phyloP scores from a whole-genome alignment of 53 echinoderm and acorn worm species.

The Mesocentrotus franciscanus region DNA sequence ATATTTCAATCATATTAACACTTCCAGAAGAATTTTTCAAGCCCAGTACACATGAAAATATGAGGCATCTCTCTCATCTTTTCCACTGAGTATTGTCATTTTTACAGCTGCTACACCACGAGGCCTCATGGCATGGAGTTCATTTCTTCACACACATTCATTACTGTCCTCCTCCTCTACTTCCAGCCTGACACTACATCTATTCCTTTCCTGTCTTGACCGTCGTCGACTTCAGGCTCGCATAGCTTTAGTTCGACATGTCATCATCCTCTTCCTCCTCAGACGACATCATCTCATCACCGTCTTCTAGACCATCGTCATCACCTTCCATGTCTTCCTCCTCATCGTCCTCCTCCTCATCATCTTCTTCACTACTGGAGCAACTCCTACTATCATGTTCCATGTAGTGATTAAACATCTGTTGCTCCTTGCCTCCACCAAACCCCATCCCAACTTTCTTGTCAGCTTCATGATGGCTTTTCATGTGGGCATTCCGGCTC shows the following conservation, averaged over 20 bases:
- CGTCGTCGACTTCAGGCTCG: neutral
- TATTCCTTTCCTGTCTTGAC: neutral
- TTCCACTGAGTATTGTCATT: neutral
- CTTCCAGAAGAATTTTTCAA: neutral
- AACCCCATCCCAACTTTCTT: constrained; percentile 32
- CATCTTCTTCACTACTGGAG: constrained; percentile 63
- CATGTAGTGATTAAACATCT: constrained; percentile 67
- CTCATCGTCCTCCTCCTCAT: constrained; percentile 73
- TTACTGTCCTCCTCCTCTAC: neutral
- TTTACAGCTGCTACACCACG: constrained; percentile 13
- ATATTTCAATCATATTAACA: neutral
- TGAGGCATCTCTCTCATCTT: neutral
- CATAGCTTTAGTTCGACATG: constrained; percentile 63
- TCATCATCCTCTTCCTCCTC: constrained; percentile 62
- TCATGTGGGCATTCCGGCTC: constrained; percentile 98
- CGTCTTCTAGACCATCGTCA: constrained; percentile 39
- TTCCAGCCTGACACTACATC: neutral
- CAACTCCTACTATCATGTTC: constrained; percentile 43
- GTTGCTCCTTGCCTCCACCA: constrained; percentile 47
- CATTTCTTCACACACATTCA: constrained; percentile 50
- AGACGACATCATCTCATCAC: constrained; percentile 44
- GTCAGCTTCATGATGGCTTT: constrained; percentile 79
- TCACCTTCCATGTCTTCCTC: constrained; percentile 68
- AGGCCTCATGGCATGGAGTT: neutral
- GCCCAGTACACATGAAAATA: neutral